Evolutionary conservation across 1,140 invertebrate genomes (phyloP).

Genomic region (Scaptomyza pallida): DNA sequence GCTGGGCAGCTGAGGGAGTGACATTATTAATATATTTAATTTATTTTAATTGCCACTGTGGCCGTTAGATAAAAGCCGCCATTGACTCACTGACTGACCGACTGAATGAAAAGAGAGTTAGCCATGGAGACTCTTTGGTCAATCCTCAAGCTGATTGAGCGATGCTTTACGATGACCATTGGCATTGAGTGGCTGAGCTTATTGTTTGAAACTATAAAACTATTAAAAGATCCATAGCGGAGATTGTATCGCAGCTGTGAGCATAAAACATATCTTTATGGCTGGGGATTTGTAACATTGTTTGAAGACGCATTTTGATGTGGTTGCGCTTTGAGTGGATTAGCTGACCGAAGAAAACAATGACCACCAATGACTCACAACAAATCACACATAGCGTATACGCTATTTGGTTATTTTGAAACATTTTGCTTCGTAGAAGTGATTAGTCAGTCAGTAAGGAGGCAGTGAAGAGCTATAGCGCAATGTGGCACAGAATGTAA

Average conservation of each 20-base stretch:
- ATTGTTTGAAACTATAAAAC: slow-evolving; percentile 46
- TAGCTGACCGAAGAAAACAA: slow-evolving; percentile 21
- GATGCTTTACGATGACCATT: slow-evolving; percentile 69
- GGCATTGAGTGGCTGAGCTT: slow-evolving; percentile 46
- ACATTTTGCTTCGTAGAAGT: slow-evolving; percentile 32
- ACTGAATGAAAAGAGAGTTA: slow-evolving; percentile 10
- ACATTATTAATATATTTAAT: slow-evolving; percentile 78
- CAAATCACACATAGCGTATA: slow-evolving; percentile 50
- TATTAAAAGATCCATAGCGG: slow-evolving; percentile 54
- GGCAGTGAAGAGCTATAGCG: background rate
- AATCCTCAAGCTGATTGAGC: slow-evolving; percentile 58
- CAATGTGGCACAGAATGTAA: background rate
- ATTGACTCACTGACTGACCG: background rate
- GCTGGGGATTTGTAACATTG: slow-evolving; percentile 39
- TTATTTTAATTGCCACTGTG: slow-evolving; percentile 72
- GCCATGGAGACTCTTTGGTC: slow-evolving; percentile 22
- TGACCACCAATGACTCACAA: slow-evolving; percentile 36
- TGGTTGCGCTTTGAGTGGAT: slow-evolving; percentile 61
- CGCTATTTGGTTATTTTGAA: slow-evolving; percentile 46
- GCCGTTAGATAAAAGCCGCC: slow-evolving; percentile 72
- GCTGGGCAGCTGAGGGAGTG: slow-evolving; percentile 48
- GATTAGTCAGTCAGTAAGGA: slow-evolving; percentile 36
- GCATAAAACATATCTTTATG: slow-evolving; percentile 30
- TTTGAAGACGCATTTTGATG: slow-evolving; percentile 29
- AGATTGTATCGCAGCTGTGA: slow-evolving; percentile 35